phyloP scores from a whole-genome alignment of 2,888 invertebrate genomes.

The Itoplectis maculator region DNA sequence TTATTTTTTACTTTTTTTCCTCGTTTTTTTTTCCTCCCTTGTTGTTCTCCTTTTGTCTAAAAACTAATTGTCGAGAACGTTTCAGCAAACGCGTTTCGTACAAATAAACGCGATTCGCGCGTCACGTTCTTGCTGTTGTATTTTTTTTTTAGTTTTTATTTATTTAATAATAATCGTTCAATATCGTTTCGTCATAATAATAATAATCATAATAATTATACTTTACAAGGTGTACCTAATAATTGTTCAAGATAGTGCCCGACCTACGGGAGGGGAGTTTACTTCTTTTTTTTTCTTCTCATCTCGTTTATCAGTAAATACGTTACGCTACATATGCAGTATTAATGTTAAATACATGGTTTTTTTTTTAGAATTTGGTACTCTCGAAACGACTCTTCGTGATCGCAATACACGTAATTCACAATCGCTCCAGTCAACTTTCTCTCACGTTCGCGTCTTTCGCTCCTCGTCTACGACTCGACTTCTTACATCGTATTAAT shows the following conservation, averaged over 20 bases:
- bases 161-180: constrained; percentile 69
- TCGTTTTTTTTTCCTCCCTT: neutral
- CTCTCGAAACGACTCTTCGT: constrained; percentile 79
- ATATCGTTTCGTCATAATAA: constrained; percentile 71
- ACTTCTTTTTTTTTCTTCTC: constrained; percentile 55
- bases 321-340: constrained; percentile 78
- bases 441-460: constrained; percentile 63
- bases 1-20: constrained; percentile 9
- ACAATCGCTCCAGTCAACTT: constrained; percentile 62
- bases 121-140: constrained; percentile 58
- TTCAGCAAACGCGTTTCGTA: constrained; percentile 65
- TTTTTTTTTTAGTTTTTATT: constrained; percentile 48
- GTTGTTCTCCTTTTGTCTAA: constrained; percentile 37
- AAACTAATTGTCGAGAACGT: constrained; percentile 61
- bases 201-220: constrained; percentile 71
- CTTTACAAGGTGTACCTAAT: constrained; percentile 75
- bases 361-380: constrained; percentile 83
- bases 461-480: constrained; percentile 54
- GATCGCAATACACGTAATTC: constrained; percentile 68
- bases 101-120: constrained; percentile 69
- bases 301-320: constrained; percentile 73
- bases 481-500: constrained; percentile 48
- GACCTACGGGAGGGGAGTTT: constrained; percentile 75
- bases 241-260: constrained; percentile 80
- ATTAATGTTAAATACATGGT: constrained; percentile 79